These are phyloP conservation scores for Nesospiza acunhae DNA, from an alignment of 2,113 vertebrate species.

Conservation along the genomic window DNA sequence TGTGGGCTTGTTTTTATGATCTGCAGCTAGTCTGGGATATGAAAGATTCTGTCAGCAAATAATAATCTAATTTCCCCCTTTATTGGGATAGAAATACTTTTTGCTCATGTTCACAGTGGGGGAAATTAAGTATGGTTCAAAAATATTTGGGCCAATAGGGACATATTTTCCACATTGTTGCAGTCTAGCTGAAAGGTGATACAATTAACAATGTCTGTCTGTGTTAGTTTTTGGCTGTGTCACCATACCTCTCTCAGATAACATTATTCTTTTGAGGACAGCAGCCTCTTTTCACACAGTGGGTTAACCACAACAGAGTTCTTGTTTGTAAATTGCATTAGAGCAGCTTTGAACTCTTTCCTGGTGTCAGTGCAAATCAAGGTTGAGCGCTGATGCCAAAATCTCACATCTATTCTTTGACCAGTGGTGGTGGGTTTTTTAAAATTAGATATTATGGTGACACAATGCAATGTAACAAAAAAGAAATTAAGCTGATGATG, in stretches of 20 bases:
- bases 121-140: neutral
- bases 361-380: neutral
- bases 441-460: neutral
- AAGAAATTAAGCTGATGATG: fast-evolving
- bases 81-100: neutral
- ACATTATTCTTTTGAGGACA: neutral
- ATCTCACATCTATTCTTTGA: neutral
- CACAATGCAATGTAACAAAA: neutral
- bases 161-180: neutral
- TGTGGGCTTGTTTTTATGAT: neutral
- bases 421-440: too few species aligned
- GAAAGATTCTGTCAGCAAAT: neutral
- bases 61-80: neutral
- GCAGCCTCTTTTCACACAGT: neutral
- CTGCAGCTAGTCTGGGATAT: neutral
- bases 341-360: neutral
- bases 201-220: neutral
- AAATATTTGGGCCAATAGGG: neutral
- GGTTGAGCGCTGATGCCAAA: neutral
- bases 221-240: neutral
- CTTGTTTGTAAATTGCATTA: neutral
- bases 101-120: fast-evolving
- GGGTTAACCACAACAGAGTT: neutral
- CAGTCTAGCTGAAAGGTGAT: neutral
- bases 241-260: neutral